These are phyloP conservation scores for Sphaerophoria rueppellii DNA, from an alignment of 2,888 invertebrate genomes.

Conservation along the genomic window DNA sequence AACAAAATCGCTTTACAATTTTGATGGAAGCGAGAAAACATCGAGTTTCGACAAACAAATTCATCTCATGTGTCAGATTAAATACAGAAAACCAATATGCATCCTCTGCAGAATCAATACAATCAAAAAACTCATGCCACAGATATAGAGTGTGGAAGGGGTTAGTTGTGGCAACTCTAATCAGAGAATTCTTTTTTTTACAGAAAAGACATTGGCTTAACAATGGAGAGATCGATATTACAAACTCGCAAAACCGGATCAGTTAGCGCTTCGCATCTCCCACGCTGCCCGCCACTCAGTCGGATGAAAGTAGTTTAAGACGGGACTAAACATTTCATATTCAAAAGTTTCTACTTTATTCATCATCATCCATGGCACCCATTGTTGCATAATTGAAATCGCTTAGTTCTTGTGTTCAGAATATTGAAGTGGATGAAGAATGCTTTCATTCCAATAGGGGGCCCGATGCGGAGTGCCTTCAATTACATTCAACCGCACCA, in stretches of 20 bases:
- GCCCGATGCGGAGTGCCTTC: conserved; percentile 34
- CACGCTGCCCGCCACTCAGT: not conserved
- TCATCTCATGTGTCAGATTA: conserved; percentile 39
- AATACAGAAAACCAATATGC: not conserved
- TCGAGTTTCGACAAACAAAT: conserved; percentile 54
- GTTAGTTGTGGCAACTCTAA: not conserved
- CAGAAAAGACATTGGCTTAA: too few relatives aligned
- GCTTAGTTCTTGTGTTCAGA: conserved; percentile 49
- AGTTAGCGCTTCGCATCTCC: conserved; percentile 27
- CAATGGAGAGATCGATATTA: too few relatives aligned
- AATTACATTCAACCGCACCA: conserved; percentile 36
- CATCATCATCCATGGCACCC: conserved; percentile 1
- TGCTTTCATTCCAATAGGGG: not conserved
- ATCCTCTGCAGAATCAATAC: not conserved
- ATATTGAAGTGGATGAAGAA: conserved; percentile 20
- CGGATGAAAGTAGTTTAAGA: not conserved
- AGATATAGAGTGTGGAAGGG: not conserved
- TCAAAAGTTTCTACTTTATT: not conserved
- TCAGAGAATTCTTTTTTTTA: too few relatives aligned
- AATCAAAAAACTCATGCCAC: not conserved
- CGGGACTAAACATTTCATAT: conserved; percentile 2
- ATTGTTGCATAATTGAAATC: conserved; percentile 57
- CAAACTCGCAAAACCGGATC: not conserved
- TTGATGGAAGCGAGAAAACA: too few relatives aligned
- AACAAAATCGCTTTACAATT: too few relatives aligned